Evolutionary conservation across 2,797 vertebrate genomes (phyloP), one percentile per base, ranked within the genome.

Genomic region (Gymnothorax reevesii): DNA sequence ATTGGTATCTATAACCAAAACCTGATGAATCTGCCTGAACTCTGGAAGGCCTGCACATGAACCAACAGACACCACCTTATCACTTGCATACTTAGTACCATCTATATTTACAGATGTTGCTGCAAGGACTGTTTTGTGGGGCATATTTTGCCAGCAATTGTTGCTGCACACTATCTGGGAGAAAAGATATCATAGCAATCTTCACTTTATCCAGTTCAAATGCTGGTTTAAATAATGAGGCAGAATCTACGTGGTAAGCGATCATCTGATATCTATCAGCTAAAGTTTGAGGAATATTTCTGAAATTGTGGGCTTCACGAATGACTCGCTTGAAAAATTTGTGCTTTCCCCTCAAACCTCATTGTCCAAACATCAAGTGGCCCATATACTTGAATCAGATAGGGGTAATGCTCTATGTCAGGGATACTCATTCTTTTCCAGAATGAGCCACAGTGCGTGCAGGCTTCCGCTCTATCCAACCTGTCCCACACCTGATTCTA

Each of bases 211-310:
- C 9, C 71, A 75, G 71, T 27, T 75, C 27, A 8, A 75, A 12
- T 75, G 71, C 71, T 75, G 71, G 71, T 75, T 75, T 75, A 13
- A 75, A 75, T 27, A 75, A 75, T 75, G 71, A 75, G 42, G 71
- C 71, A 27, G 71, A 75, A 27, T 75, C 71, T 15, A 75, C 27
- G 42, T 27, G 13, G 71, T 75, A 75, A 75, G 71, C 27, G n/a
- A 42, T 75, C 71, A 27, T 75, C 71, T 75, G 71, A 75, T 75
- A 27, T 75, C 71, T 75, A 42, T 75, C 71, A 2, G 71, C 71
- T 27, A 75, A 42, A 4, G 71, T 75, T 8, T 10, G 42, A 15
- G 64, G 64, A 22, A 66, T 22, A 66, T 66, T 66, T 66, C n/a
- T 66, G 64, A 66, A 66, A 66, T 66, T 66, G n/a, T n/a, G n/a